These are phyloP conservation scores for Xestia c-nigrum DNA, from an alignment of 2,888 invertebrate genomes.

Conservation along the genomic window DNA sequence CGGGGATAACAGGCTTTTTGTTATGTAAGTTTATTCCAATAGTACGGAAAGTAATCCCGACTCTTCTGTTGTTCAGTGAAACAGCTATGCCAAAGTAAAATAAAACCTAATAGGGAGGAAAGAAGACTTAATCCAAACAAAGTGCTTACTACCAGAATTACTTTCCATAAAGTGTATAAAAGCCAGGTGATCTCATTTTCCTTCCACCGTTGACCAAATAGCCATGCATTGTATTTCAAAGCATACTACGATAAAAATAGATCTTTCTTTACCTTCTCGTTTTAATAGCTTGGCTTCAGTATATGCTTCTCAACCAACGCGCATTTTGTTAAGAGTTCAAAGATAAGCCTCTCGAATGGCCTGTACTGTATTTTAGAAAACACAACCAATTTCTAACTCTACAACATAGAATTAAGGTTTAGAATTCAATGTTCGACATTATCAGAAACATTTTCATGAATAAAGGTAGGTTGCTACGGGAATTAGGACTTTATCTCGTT, in stretches of 20 bases:
- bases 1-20: background rate
- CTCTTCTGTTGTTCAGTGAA: background rate
- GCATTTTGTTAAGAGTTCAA: conserved; percentile 67
- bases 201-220: conserved; percentile 24
- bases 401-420: background rate
- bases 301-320: conserved; percentile 52
- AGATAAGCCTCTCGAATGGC: conserved; percentile 64
- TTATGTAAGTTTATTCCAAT: background rate
- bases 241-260: conserved; percentile 39
- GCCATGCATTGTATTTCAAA: conserved; percentile 25
- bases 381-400: conserved; percentile 25
- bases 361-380: conserved; percentile 21
- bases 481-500: conserved; percentile 26
- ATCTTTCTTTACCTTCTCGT: conserved; percentile 35
- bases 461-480: conserved; percentile 15
- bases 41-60: background rate
- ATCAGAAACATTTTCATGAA: conserved; percentile 30
- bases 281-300: conserved; percentile 60
- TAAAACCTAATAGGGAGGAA: background rate
- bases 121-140: background rate
- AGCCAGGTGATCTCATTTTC: conserved; percentile 10
- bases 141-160: background rate
- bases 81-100: background rate
- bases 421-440: conserved; percentile 22
- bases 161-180: conserved; percentile 21